Conservation (phyloP, 2,797 vertebrate species). For the Crossoptilon crossoptilon region DNA sequence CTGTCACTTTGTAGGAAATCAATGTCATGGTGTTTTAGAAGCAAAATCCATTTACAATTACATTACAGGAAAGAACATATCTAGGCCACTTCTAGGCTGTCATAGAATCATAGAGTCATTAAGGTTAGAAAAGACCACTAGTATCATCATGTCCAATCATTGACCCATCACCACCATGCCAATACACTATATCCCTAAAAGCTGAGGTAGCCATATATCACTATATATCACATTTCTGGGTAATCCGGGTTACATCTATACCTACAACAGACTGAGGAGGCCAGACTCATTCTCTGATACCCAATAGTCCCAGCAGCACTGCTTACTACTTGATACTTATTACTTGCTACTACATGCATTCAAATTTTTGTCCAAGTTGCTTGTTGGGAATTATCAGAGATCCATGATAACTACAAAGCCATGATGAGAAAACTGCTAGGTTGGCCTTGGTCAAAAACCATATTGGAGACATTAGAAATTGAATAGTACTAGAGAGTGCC, state of each 20-base stretch:
- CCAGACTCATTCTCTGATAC: neutral
- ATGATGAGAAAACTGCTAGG: neutral
- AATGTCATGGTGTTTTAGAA: slow-evolving; percentile 30
- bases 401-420: neutral
- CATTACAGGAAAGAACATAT: neutral
- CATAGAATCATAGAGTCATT: too few relatives aligned
- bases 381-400: neutral
- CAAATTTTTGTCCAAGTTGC: neutral
- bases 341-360: neutral
- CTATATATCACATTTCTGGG: neutral
- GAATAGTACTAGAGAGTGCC: neutral
- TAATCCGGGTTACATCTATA: neutral
- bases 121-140: too few relatives aligned
- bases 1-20: slow-evolving; percentile 50
- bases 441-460: neutral
- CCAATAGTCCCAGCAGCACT: neutral
- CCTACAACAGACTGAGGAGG: neutral
- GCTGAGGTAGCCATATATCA: neutral
- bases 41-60: slow-evolving; percentile 9
- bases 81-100: neutral
- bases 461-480: neutral
- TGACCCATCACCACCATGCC: too few relatives aligned
- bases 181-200: too few relatives aligned
- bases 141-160: too few relatives aligned
- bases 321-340: neutral